phyloP scores from a whole-genome alignment of 30 jellyfish, hydroid and myxozoan genomes.

The Pseudorhiza aurosa region DNA sequence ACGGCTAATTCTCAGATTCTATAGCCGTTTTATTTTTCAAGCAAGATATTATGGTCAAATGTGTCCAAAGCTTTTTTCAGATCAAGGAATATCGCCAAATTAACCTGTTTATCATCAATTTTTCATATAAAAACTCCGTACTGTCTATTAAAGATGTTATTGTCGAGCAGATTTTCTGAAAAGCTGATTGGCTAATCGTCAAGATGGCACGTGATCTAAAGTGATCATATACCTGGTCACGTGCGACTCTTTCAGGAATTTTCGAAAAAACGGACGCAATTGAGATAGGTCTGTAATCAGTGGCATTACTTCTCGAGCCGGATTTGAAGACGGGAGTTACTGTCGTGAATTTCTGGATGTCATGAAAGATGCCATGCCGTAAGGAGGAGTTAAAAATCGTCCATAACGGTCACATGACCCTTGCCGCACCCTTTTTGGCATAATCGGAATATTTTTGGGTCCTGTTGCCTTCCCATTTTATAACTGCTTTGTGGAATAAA shows the following conservation, averaged over 20 bases:
- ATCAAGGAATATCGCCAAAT: too few species aligned
- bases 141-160: constrained; percentile 29
- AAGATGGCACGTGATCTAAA: constrained; percentile 5
- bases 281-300: constrained; percentile 37
- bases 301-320: constrained; percentile 27
- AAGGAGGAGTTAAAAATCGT: constrained; percentile 8
- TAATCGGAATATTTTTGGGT: neutral
- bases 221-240: neutral
- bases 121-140: neutral
- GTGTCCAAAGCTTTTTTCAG: constrained; percentile 27
- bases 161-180: constrained; percentile 12
- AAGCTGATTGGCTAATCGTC: constrained; percentile 34
- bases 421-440: neutral
- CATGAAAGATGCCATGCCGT: neutral
- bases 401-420: neutral
- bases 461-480: constrained; percentile 9
- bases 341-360: neutral
- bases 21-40: neutral
- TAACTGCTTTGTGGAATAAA: neutral
- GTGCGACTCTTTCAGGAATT: constrained; percentile 10
- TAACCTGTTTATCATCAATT: too few species aligned
- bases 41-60: constrained; percentile 21
- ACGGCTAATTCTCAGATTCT: constrained; percentile 23
- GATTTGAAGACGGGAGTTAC: constrained; percentile 6
- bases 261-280: constrained; percentile 23